Evolutionary conservation across 2,113 vertebrate genomes (phyloP).

Genomic region (Tyrannus savana): DNA sequence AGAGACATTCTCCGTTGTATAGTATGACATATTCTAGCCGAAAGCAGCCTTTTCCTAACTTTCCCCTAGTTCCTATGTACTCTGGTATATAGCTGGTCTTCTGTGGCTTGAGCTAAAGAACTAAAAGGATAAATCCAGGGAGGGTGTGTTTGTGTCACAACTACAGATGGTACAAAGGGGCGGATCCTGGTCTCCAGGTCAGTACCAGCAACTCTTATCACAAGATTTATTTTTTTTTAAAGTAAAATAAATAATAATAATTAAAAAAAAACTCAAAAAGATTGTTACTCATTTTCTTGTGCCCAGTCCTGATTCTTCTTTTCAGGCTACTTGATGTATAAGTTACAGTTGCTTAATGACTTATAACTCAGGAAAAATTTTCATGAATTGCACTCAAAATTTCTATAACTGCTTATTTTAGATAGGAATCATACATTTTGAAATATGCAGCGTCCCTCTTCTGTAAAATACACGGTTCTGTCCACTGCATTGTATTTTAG

Average conservation of each 20-base stretch:
- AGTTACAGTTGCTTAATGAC: not conserved
- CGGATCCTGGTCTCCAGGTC: not conserved
- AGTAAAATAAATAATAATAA: not conserved
- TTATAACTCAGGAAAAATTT: not conserved
- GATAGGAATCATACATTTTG: not conserved
- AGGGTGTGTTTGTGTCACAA: not conserved
- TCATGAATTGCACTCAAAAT: not conserved
- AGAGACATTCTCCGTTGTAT: not conserved
- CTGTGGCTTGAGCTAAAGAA: not conserved
- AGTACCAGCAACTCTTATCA: not conserved
- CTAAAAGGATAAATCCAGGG: not conserved
- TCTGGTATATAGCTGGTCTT: not conserved
- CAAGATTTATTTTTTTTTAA: not conserved
- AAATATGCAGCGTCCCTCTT: not conserved
- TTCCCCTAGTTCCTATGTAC: not conserved
- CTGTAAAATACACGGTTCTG: not conserved
- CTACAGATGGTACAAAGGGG: not conserved
- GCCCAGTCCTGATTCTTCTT: not conserved
- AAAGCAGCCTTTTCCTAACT: not conserved
- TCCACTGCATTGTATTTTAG: not conserved
- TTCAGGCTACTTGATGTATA: not conserved
- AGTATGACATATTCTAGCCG: accelerated
- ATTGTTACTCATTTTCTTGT: not conserved
- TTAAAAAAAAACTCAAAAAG: not conserved
- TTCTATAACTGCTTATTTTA: not conserved